Conservation (phyloP, 2,113 vertebrate genomes). For the Clarias gariepinus region DNA sequence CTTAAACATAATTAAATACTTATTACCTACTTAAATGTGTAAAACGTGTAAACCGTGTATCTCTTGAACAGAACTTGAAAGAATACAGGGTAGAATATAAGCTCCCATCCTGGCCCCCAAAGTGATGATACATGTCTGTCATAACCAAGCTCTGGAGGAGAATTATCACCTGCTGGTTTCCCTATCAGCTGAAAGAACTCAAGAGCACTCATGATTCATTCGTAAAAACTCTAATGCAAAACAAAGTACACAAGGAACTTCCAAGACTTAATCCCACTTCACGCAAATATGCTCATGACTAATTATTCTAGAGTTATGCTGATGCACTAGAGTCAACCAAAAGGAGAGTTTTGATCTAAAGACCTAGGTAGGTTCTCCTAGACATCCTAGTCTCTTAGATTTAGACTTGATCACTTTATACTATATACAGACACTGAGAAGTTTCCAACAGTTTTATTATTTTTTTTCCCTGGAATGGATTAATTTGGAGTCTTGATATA, state of each 20-base stretch:
- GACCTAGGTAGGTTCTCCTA: too few species aligned
- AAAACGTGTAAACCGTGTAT: too few species aligned
- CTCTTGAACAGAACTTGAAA: too few species aligned
- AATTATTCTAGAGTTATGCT: neutral
- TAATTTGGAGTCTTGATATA: neutral
- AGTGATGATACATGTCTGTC: neutral
- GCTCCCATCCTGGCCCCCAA: neutral
- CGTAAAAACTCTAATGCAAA: neutral
- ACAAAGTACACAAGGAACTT: neutral
- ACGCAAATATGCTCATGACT: neutral
- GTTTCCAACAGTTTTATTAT: neutral
- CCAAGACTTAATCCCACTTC: conserved; percentile 2
- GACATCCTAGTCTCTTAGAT: too few species aligned
- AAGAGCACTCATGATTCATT: conserved; percentile 12
- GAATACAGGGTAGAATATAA: neutral
- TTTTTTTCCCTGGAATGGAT: neutral
- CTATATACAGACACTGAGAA: neutral
- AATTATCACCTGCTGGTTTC: neutral
- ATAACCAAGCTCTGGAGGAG: neutral
- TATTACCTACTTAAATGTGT: too few species aligned
- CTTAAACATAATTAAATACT: neutral
- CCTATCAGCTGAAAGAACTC: neutral
- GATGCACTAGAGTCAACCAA: neutral
- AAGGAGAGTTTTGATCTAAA: neutral
- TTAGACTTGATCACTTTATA: neutral